Evolutionary conservation across 1,140 invertebrate genomes (phyloP).

Genomic region (Drosophila nannoptera): DNA sequence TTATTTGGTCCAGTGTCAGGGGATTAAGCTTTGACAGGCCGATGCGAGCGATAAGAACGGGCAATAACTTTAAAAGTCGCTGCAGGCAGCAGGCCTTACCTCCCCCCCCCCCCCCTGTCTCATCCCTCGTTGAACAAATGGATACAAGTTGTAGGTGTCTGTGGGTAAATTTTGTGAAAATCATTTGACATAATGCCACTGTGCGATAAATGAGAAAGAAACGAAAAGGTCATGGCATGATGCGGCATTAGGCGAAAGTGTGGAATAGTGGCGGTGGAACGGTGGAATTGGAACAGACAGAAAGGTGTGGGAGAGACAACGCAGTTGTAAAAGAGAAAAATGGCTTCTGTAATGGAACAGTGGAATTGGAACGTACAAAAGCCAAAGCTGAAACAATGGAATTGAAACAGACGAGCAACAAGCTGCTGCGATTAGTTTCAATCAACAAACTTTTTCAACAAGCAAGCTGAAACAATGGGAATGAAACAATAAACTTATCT

Average conservation of each 20-base stretch:
- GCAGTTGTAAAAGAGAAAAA: too few species aligned
- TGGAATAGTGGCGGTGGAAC: background rate
- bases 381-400: background rate
- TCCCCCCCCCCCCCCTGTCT: constrained; percentile 1
- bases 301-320: too few species aligned
- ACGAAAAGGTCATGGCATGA: constrained; percentile 18
- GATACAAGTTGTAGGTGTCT: constrained; percentile 33
- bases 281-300: background rate
- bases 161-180: constrained; percentile 36
- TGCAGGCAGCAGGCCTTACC: constrained; percentile 34
- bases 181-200: constrained; percentile 58
- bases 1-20: constrained; percentile 43
- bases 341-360: background rate
- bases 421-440: too few species aligned
- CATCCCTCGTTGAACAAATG: constrained; percentile 4
- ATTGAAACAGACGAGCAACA: background rate
- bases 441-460: too few species aligned
- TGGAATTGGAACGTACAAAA: background rate
- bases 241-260: constrained; percentile 21
- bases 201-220: constrained; percentile 5
- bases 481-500: too few species aligned
- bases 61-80: constrained; percentile 74
- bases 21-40: constrained; percentile 57
- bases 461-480: too few species aligned
- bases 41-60: constrained; percentile 63